Base-by-base conservation (phyloP, 2,113 vertebrate species). In the Gymnogyps californianus region DNA sequence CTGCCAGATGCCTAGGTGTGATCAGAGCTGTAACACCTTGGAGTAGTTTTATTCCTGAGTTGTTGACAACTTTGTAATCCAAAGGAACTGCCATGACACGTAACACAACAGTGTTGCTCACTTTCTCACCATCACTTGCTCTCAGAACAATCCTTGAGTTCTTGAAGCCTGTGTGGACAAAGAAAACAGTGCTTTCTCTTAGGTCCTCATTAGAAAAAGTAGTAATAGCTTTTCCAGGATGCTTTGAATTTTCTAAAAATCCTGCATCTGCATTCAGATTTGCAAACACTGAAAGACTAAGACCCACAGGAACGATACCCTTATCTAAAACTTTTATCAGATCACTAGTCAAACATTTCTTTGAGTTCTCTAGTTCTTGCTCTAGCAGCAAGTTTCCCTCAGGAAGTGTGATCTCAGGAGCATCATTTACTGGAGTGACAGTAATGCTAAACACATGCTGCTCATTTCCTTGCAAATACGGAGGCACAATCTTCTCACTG, bases 91-190 rank as follows among this genome's bases (percentile, higher is more conserved):
- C 98, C 97, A 98, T 98, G 83, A 99, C 93, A 76, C 98, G 97
- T 49, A 99, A 96, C 51, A 99, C 99, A 14, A 98, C 98, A 4
- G 98, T 99, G 91, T 99, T 99, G 96, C 99, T 99, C 80, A 99
- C 98, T 88, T 99, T 99, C 90, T 99, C 98, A 46, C 99, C 98
- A 94, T 99, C 99, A 14, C 97, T 98, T 19, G 99, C 99, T 97
- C 99, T 98, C 51, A 99, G 96, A 87, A 99, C 98, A 94, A 99
- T 98, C 89, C 98, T 98, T n/a, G 99, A 98, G 88, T 99, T 99
- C 94, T 93, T 96, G 84, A 98, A 87, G 1, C 98, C 99, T 19
- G 91, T 98, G 97, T 99, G 99, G 55, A 99, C 98, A 58, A 98
- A 99, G 95, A 97, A 98, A 83, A 99, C 89, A 64, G 92, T 98